Base-by-base conservation (phyloP, 2,888 invertebrate species). In the Amphipoea lucens region DNA sequence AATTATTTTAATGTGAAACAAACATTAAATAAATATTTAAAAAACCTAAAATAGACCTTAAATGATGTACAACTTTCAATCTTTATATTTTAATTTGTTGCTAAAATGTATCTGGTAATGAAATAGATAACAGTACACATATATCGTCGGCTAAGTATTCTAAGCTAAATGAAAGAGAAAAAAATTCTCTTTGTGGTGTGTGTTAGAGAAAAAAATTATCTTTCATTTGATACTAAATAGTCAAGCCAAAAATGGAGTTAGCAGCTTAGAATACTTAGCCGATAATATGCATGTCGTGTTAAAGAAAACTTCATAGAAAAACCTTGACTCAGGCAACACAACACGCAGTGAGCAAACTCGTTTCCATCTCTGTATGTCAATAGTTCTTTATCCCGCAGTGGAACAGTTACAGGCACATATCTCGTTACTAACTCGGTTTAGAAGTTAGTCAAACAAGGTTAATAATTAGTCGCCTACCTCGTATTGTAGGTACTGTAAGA, bases 111-210 rank as follows among this genome's bases (percentile, higher is more conserved):
- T 65, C 69, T 79, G 69, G 69, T 69, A 70, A 73, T 62, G 20
- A 69, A 84, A 82, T n/a, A 40, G 45, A 42, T 71, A 42, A 51
- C 42, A 45, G 0, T 45, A 29, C n/a, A n/a, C 20, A 40, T 5
- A 40, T 40, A 29, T 29, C 29, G 29, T 29, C 29, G 29, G 29
- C 29, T 29, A 29, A 29, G 29, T 29, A 29, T 29, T 29, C 29
- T 29, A 1, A 29, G 29, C 29, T 29, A 29, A 29, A 29, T 29
- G 29, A 29, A 29, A 29, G 29, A 29, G 29, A 29, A 29, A 29
- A 29, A 29, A 1, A 1, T 29, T 29, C 29, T 29, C 29, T 29
- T 29, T 29, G 29, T 29, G 29, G 29, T 29, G 29, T 29, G 29
- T 29, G 29, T 29, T 29, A 29, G 29, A 29, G 29, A 29, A 29